Base-by-base conservation (phyloP, 2,888 invertebrate genomes). In the Girardia tigrina region DNA sequence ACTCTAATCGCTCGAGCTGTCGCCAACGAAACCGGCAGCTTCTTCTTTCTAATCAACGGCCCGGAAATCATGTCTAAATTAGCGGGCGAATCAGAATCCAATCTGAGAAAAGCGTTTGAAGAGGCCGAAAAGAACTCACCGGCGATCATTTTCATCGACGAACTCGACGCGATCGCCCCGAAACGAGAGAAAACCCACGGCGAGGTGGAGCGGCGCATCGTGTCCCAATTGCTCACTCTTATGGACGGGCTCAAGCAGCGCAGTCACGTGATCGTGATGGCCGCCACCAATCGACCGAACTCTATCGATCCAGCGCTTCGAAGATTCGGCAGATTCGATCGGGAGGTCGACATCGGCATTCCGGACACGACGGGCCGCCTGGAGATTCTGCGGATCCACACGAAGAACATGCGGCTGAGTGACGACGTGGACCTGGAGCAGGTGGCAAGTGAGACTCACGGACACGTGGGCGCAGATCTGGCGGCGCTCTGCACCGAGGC, bases 181-280 rank as follows among this genome's bases (percentile, higher is more conserved):
- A 99, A 98, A 85, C 88, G 98, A 84, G 98, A 99, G 87, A 99
- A 99, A 89, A 98, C 98, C 0, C 97, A 98, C 82, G 98, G 87
- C 77, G 87, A 99, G 85, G 98, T 99, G 6, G 98, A 98, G 85
- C 88, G 98, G 78, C 90, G 98, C 82, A 99, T 99, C 81, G 98
- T 98, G 0, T 97, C 97, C 1, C 98, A 98, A 86, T 86, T 98
- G 79, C 86, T 98, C 76, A 99, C 98, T 0, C 87, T 99, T 79
- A 99, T 98, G 98, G 98, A 99, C 83, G 98, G 92, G 83, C 90
- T 98, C 88, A 99, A 99, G 86, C 97, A 98, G 84, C 91, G 95
- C 77, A 90, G 94, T 0, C 97, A 99, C 85, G 93, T 98, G 78
- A 95, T 99, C 82, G 97, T 98, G 1, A 98, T 98, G 94, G 98